Evolutionary conservation across 2,888 invertebrate genomes (phyloP), one percentile per base, ranked within the genome.

Genomic region (Gymnoscelis rufifasciata): DNA sequence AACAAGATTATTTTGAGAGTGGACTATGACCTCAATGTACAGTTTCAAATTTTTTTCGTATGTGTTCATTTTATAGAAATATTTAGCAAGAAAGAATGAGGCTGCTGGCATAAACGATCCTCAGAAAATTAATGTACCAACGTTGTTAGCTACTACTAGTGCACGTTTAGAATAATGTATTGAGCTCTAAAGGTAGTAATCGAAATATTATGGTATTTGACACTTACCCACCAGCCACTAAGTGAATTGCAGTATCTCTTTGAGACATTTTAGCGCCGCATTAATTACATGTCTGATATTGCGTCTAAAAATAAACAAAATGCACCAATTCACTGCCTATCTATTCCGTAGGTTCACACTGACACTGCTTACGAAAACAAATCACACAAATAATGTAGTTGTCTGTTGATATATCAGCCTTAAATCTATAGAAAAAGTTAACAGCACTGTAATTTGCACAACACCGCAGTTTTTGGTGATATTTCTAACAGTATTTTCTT

Each of bases 181-280:
- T 54, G 58, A 60, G n/a, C n/a, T n/a, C n/a, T n/a, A n/a, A n/a
- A n/a, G n/a, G n/a, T n/a, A n/a, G n/a, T 64, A 72, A 75, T 72
- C 19, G 2, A 19, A 19, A 19, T 19, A 19, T 19, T 19, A 19
- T 19, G 19, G 2, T 19, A 46, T 53, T 47, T 47, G 45, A 60
- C 57, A 92, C 96, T 92, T 90, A 97, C 97, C 97, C 97, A 91
- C 97, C 97, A 81, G 97, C 97, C 69, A 97, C 90, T 71, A 97
- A 92, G 90, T 97, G 97, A 88, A 97, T 96, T 66, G 97, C 91
- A 63, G 96, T 95, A 89, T 97, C 96, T 83, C 91, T 91, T 82
- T 94, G 93, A 90, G 92, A 91, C 93, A 93, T 93, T 77, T 76
- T 84, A 80, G 68, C 74, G 74, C 72, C 77, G 72, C 78, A 71